These are phyloP conservation scores for Sarcoramphus papa DNA, from an alignment of 2,797 vertebrate genomes.

Conservation along the genomic window DNA sequence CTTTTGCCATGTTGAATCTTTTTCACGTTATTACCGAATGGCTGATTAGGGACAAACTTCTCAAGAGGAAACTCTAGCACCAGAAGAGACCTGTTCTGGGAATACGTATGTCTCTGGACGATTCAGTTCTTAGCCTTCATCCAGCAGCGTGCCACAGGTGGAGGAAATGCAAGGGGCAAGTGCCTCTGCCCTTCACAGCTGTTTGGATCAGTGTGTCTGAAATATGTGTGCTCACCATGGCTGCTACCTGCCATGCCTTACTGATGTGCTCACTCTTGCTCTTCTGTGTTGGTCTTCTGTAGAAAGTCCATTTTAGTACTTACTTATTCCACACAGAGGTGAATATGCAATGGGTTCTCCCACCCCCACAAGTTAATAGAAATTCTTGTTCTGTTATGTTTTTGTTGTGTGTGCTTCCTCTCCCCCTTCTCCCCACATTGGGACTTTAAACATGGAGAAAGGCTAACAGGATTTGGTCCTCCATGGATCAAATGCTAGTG, in stretches of 20 bases:
- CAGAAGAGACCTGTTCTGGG: not conserved
- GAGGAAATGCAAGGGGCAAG: not conserved
- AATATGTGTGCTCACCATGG: not conserved
- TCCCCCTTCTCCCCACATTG: not conserved
- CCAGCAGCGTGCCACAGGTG: fast-evolving
- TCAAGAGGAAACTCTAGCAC: not conserved
- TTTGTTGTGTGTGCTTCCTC: not conserved
- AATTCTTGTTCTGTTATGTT: not conserved
- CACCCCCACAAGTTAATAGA: not conserved
- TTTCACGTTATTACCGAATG: not conserved
- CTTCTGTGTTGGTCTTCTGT: not conserved
- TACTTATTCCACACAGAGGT: not conserved
- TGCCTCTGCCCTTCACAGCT: not conserved
- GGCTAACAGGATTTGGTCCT: not conserved
- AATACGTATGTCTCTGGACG: not conserved
- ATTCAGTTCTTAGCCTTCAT: not conserved
- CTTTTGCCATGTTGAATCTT: not conserved
- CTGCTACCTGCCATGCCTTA: not conserved
- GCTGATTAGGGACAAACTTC: not conserved
- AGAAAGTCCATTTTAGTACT: not conserved
- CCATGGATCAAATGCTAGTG: not conserved
- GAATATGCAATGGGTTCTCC: not conserved
- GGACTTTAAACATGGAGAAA: not conserved
- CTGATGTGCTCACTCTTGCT: not conserved
- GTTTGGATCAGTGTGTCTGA: not conserved